Base-by-base conservation (phyloP, 2,113 vertebrate species). In the Ceratotherium simum region DNA sequence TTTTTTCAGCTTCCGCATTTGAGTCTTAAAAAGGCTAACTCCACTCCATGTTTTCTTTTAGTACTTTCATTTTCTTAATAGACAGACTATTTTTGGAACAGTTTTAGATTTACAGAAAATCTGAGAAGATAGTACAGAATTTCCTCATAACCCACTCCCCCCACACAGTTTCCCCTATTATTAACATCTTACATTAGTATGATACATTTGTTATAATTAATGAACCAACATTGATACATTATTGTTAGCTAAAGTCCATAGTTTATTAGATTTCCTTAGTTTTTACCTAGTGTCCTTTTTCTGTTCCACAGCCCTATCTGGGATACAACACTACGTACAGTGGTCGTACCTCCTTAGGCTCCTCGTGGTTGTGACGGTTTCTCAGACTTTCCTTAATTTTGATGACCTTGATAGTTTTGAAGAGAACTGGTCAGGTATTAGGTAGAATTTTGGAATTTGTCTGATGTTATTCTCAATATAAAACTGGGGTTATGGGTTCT, bases 81-180 rank as follows among this genome's bases (percentile, higher is more conserved):
- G 69, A 91, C 75, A 91, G 69, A 88, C 75, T 39, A 7, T 58
- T 76, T 91, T 56, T 58, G 86, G 69, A 92, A 69, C 6, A 76
- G 84, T 76, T 97, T 94, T 76, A 93, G 78, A 79, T 79, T 93
- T 96, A 87, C 8, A 87, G 90, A 94, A 97, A 95, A 60, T 70
- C 27, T 18, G 33, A 90, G 72, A 90, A 7, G 36, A 75, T 6
- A 17, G 13, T 65, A 60, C 13, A 17, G 64, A 76, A 54, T 79
- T 46, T 31, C 46, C 84, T 56, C 56, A 18, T 33, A 20, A 36
- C 14, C 9, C 17, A 2, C 5, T 1, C 8, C 1, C 0, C 0
- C 64, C 54, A 17, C 29, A 20, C 23, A 69, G 72, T 54, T 93
- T 75, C 78, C 48, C 42, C 29, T 72, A 0, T 73, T 33, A 25